Conservation (phyloP, 2,888 invertebrate species). For the Dorcus parallelipipedus region DNA sequence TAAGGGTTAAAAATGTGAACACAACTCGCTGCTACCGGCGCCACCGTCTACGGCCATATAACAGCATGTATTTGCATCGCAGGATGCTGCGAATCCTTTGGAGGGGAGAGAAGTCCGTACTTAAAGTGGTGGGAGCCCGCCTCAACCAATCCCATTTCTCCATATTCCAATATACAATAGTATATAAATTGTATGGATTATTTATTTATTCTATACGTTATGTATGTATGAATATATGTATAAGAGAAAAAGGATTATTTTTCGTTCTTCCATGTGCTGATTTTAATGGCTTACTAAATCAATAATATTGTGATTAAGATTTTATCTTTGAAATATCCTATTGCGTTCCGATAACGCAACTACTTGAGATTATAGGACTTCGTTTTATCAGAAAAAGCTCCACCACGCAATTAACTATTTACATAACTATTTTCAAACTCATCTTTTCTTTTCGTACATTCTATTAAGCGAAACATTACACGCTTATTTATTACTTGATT, state of each 20-base stretch:
- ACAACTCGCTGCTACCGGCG: slow-evolving; percentile 19
- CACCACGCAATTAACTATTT: no score
- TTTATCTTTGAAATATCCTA: slow-evolving; percentile 11
- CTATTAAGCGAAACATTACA: no score
- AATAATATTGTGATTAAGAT: slow-evolving; percentile 36
- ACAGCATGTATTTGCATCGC: slow-evolving; percentile 46
- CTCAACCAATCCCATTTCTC: slow-evolving; percentile 28
- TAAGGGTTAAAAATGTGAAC: slow-evolving; percentile 10
- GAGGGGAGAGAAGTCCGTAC: slow-evolving; percentile 38
- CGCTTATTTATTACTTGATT: no score
- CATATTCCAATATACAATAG: slow-evolving; percentile 48
- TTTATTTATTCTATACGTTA: slow-evolving; percentile 52
- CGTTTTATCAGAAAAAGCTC: no score
- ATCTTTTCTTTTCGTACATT: no score
- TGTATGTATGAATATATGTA: slow-evolving; percentile 48
- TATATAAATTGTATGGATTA: slow-evolving; percentile 53
- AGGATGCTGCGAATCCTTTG: slow-evolving; percentile 41
- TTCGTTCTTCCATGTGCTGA: slow-evolving; percentile 32
- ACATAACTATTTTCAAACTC: no score
- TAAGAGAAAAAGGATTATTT: slow-evolving; percentile 25
- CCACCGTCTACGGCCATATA: slow-evolving; percentile 44
- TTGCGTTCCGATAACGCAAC: not conserved
- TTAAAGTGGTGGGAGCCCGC: slow-evolving; percentile 26
- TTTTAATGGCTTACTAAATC: slow-evolving; percentile 41
- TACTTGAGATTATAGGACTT: not conserved